These are phyloP conservation scores for Drosophila subsilvestris DNA, from an alignment of 2,888 invertebrate genomes.

Conservation along the genomic window DNA sequence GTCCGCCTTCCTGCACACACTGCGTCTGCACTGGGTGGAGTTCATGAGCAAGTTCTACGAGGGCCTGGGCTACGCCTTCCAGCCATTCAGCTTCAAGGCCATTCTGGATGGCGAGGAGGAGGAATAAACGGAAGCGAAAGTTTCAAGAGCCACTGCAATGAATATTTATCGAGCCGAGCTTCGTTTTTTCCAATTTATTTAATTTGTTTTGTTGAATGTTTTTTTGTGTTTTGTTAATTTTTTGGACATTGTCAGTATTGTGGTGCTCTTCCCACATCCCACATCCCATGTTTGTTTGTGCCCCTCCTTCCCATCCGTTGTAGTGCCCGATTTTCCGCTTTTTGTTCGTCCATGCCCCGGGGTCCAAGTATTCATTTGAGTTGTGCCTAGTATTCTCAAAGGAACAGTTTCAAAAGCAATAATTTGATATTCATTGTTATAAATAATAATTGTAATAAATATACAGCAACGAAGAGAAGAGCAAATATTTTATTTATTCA, in stretches of 20 bases:
- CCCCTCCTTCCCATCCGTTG: background rate
- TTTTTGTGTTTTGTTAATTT: constrained; percentile 41
- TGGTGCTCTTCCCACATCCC: constrained; percentile 82
- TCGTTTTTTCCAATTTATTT: constrained; percentile 45
- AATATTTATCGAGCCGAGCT: constrained; percentile 32
- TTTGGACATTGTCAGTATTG: constrained; percentile 78
- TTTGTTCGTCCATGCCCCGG: constrained; percentile 40
- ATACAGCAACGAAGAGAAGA: constrained; percentile 46
- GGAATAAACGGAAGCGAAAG: constrained; percentile 51
- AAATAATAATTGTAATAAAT: constrained; percentile 52
- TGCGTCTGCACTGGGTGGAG: constrained; percentile 98
- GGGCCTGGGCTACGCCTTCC: constrained; percentile 92
- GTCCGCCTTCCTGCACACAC: constrained; percentile 98
- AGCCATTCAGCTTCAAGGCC: constrained; percentile 93
- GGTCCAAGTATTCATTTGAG: constrained; percentile 36
- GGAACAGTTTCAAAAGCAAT: constrained; percentile 67
- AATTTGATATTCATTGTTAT: constrained; percentile 77
- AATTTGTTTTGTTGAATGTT: constrained; percentile 59
- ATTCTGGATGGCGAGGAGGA: constrained; percentile 87
- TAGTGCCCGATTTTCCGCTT: background rate
- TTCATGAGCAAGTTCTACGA: constrained; percentile 97
- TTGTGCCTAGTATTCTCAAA: constrained; percentile 65
- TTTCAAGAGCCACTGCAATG: constrained; percentile 23
- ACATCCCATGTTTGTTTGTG: constrained; percentile 47
- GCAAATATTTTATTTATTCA: background rate